Evolutionary conservation across 2,797 vertebrate genomes (phyloP).

Genomic region (Perdix hodgsoniae): DNA sequence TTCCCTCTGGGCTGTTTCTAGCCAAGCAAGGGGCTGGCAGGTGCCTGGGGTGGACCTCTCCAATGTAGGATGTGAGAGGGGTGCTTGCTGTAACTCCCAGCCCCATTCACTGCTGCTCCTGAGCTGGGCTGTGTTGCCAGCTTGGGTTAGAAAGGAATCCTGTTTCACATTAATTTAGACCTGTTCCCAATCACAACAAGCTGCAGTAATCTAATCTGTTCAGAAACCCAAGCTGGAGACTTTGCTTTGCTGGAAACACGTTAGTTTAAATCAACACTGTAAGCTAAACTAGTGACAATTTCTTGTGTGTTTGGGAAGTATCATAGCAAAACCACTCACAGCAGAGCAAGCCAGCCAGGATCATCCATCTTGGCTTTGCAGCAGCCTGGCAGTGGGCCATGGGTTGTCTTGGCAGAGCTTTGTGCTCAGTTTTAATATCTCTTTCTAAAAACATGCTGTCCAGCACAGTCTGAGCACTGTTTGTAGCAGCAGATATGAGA

Average conservation of each 20-base stretch:
- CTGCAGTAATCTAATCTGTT: not conserved
- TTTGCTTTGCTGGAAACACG: not conserved
- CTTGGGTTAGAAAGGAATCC: not conserved
- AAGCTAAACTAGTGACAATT: not conserved
- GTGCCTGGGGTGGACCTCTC: not conserved
- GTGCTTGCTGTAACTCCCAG: not conserved
- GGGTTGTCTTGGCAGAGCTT: fast-evolving
- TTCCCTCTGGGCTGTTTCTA: not conserved
- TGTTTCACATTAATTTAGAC: not conserved
- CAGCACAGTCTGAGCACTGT: not conserved
- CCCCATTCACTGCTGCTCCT: too few species aligned
- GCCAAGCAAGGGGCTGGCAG: not conserved
- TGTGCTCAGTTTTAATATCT: fast-evolving
- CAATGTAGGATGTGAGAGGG: not conserved
- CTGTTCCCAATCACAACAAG: not conserved
- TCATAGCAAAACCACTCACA: fast-evolving
- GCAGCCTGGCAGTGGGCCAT: not conserved
- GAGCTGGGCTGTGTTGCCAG: not conserved
- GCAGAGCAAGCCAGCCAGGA: not conserved
- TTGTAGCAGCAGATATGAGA: fast-evolving
- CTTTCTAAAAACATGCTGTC: not conserved
- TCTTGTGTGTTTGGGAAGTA: not conserved
- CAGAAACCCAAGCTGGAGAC: not conserved
- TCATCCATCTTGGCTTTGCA: fast-evolving
- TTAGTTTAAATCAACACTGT: not conserved